Conservation (phyloP, 2,797 vertebrate species). For the Menidia menidia region DNA sequence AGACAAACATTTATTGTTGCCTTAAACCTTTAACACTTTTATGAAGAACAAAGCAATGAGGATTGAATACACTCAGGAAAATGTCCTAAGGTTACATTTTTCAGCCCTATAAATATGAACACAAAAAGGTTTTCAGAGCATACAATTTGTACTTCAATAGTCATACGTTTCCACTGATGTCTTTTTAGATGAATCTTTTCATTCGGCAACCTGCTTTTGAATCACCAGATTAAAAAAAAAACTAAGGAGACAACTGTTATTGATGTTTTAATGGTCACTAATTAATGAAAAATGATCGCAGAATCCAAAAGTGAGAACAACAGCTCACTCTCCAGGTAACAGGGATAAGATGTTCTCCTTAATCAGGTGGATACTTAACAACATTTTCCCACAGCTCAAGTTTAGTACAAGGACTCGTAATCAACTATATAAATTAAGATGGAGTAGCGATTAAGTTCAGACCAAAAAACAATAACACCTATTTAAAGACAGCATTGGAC, state of each 20-base stretch:
- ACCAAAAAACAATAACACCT: too few relatives aligned
- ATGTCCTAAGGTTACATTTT: background rate
- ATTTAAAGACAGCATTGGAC: too few relatives aligned
- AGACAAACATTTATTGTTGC: slow-evolving; percentile 13
- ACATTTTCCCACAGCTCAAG: too few relatives aligned
- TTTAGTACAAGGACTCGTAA: too few relatives aligned
- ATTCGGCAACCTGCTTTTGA: background rate
- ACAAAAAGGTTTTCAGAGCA: background rate
- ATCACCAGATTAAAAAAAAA: background rate
- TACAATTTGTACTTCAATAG: slow-evolving; percentile 1
- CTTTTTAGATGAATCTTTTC: background rate
- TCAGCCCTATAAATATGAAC: background rate
- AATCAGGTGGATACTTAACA: too few relatives aligned
- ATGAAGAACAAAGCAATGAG: background rate
- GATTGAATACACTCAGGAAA: slow-evolving; percentile 6
- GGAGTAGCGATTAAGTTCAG: too few relatives aligned
- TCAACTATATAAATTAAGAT: too few relatives aligned
- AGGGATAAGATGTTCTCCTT: background rate
- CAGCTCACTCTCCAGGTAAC: background rate
- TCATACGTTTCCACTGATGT: background rate
- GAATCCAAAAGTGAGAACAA: background rate
- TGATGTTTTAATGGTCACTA: background rate
- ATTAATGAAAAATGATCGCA: background rate
- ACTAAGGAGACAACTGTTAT: background rate
- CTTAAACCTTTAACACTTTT: slow-evolving; percentile 13